These are phyloP conservation scores for Colinus virginianus DNA, from an alignment of 2,113 vertebrate genomes.

Conservation along the genomic window DNA sequence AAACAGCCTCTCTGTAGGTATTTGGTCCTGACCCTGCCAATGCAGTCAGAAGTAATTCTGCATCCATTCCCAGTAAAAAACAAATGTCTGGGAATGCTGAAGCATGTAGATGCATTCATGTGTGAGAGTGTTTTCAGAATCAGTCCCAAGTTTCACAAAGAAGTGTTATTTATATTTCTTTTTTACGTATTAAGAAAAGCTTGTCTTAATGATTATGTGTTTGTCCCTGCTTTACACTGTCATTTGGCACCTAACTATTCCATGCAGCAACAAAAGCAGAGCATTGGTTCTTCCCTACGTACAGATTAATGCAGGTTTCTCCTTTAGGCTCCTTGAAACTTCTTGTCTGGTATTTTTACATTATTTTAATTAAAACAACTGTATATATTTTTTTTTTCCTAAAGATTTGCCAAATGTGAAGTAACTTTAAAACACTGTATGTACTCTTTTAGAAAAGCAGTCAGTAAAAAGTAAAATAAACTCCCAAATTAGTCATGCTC, in stretches of 20 bases:
- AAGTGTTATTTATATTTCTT: not conserved
- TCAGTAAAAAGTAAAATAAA: constrained; percentile 22
- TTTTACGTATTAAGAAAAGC: not conserved
- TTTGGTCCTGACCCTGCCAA: not conserved
- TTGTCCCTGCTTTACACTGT: not conserved
- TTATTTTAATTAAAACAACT: not conserved
- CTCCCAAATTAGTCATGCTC: not conserved
- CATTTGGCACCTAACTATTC: not conserved
- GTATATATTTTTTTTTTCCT: not conserved
- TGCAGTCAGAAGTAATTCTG: not conserved
- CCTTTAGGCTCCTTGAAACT: not conserved
- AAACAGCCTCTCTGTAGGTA: not conserved
- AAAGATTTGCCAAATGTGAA: not conserved
- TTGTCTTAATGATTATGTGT: not conserved
- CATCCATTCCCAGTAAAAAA: not conserved
- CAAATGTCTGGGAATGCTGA: not conserved
- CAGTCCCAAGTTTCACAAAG: not conserved
- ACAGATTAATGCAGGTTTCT: not conserved
- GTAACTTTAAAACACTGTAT: not conserved
- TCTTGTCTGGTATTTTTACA: not conserved
- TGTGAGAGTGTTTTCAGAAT: not conserved
- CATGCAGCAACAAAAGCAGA: not conserved
- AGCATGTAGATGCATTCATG: not conserved
- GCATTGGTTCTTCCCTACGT: not conserved
- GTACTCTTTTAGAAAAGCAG: not conserved